Percentiles rank a stretch among this genome's conserved stretches.
These are phyloP conservation scores for Mobula hypostoma DNA, from an alignment of 2,113 vertebrate genomes.

Conservation along the genomic window DNA sequence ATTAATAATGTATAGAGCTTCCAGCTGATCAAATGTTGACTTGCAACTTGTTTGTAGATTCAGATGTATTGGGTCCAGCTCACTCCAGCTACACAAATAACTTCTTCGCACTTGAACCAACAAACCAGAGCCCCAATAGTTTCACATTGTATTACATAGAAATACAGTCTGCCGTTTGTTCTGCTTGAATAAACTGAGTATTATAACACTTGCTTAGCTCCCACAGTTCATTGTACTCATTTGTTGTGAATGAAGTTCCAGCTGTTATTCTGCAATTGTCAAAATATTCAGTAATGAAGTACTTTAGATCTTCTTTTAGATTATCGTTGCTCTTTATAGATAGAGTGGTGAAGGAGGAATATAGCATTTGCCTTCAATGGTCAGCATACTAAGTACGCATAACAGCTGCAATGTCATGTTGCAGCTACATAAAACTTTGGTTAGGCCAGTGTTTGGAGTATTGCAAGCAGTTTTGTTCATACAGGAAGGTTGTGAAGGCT, in stretches of 20 bases:
- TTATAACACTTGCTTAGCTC: background rate
- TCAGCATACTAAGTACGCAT: too few species aligned
- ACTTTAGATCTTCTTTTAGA: background rate
- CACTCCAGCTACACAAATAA: background rate
- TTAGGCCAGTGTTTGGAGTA: too few species aligned
- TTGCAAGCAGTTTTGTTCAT: too few species aligned
- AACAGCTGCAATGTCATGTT: too few species aligned
- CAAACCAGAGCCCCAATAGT: background rate
- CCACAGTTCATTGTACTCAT: background rate
- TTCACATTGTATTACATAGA: background rate
- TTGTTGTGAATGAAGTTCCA: background rate
- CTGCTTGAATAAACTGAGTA: background rate
- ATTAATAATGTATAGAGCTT: background rate
- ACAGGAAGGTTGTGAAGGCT: too few species aligned
- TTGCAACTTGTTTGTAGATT: background rate
- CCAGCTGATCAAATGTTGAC: background rate
- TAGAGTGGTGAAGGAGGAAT: too few species aligned
- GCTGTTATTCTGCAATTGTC: background rate
- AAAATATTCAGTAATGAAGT: background rate
- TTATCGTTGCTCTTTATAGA: background rate
- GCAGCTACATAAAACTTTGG: too few species aligned
- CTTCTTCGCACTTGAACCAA: background rate
- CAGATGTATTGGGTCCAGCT: background rate
- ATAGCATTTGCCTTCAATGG: too few species aligned
- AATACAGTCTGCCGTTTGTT: background rate